Evolutionary conservation across 2,888 invertebrate genomes (phyloP), one percentile per base, ranked within the genome.

Genomic region (Tipula unca): DNA sequence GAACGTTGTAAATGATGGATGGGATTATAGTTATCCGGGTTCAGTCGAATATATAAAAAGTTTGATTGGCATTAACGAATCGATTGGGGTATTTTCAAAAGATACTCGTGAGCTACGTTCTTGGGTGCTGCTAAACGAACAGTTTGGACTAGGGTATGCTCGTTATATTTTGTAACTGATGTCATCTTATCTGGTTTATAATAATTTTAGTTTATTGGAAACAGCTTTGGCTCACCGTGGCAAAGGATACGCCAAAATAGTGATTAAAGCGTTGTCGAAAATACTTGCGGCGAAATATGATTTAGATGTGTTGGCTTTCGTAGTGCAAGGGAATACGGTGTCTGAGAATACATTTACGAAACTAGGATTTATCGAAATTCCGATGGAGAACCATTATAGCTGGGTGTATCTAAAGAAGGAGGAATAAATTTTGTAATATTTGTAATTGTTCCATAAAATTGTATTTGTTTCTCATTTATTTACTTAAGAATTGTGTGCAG

Each of bases 231-330:
- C 8, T 8, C 69, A 69, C 25, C 86, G 86, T 0, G 32, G 86
- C 35, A 87, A 87, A 35, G 87, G 87, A 14, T 86, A 86, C 25
- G 87, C 86, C 1, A 86, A 5, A n/a, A 13, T 86, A 3, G 85
- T 87, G 8, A 86, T 82, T 32, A 85, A 48, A 35, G 82, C 85
- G 3, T 86, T 87, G 85, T 86, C 86, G 85, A 86, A 87, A 36
- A 85, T 86, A 13, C 84, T 87, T 84, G 86, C 85, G 2, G n/a
- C 85, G 4, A 20, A 85, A 10, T 85, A 86, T 48, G 48, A 86
- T 85, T 54, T 86, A 0, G 87, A 87, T 54, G 85, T 87, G 1
- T 86, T 86, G 5, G 86, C 85, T n/a, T 85, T 83, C 13, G n/a
- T 87, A 6, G 85, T 87, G 10, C 8, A 86, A 0, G 85, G 85